Conservation (phyloP, 2,797 vertebrate species). For the Bradypodion ventrale region DNA sequence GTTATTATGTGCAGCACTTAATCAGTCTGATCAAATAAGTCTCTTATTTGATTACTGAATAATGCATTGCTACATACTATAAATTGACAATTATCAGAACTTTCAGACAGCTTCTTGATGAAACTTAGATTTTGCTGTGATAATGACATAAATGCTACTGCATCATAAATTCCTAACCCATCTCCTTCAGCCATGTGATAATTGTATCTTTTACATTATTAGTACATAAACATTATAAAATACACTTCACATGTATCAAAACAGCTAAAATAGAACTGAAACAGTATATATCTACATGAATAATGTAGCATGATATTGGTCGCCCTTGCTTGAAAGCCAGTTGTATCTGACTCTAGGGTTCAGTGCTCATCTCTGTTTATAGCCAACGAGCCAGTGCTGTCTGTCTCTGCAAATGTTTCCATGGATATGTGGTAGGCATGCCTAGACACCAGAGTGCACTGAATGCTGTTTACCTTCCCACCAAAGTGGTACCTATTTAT, state of each 20-base stretch:
- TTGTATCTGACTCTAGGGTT: no score
- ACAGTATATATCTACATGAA: no score
- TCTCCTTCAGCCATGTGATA: not conserved
- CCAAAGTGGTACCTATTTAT: no score
- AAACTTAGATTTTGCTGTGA: not conserved
- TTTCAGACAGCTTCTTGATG: not conserved
- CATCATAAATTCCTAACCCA: not conserved
- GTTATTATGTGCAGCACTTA: not conserved
- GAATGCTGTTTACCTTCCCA: no score
- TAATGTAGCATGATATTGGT: not conserved
- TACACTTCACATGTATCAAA: not conserved
- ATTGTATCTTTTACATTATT: not conserved
- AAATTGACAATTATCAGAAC: not conserved
- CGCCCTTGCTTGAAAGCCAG: no score
- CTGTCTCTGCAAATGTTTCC: no score
- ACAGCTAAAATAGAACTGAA: not conserved
- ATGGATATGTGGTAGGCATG: no score
- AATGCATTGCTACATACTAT: not conserved
- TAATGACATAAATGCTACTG: not conserved
- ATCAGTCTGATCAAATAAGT: no score
- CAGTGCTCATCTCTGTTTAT: no score
- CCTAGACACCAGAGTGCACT: no score
- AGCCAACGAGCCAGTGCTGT: no score
- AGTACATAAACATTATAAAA: not conserved
- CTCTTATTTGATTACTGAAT: no score